Evolutionary conservation across 2,888 invertebrate species (phyloP).

Genomic region (Neocrepidodera transversa): DNA sequence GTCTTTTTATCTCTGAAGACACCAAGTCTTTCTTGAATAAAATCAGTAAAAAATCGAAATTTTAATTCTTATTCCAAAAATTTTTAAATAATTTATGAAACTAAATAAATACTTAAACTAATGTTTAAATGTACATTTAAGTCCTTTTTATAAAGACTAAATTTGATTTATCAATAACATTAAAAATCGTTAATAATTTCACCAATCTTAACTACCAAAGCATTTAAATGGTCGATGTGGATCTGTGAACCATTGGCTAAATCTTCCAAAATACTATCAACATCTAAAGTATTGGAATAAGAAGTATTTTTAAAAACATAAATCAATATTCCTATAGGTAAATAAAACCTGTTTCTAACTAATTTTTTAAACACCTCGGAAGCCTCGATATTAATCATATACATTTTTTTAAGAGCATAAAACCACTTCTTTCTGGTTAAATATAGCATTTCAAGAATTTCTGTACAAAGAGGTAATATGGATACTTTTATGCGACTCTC

Average conservation of each 20-base stretch:
- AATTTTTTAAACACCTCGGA: constrained; percentile 46
- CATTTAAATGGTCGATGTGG: constrained; percentile 48
- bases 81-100: too few relatives aligned
- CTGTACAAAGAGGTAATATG: constrained; percentile 47
- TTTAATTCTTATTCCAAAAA: too few relatives aligned
- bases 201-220: constrained; percentile 44
- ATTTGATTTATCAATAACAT: background rate
- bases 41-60: too few relatives aligned
- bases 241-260: constrained; percentile 47
- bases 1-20: too few relatives aligned
- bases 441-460: constrained; percentile 49
- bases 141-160: too few relatives aligned
- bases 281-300: constrained; percentile 45
- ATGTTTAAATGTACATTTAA: too few relatives aligned
- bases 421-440: constrained; percentile 47
- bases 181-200: constrained; percentile 5
- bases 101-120: too few relatives aligned
- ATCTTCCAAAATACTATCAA: constrained; percentile 44
- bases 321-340: constrained; percentile 51
- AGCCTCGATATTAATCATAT: constrained; percentile 44
- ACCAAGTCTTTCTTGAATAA: too few relatives aligned
- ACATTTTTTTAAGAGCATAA: constrained; percentile 47
- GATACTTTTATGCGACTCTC: constrained; percentile 47
- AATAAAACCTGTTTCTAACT: constrained; percentile 49
- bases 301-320: constrained; percentile 48